Evolutionary conservation across 2,797 vertebrate species (phyloP).

Genomic region (Pristis pectinata): DNA sequence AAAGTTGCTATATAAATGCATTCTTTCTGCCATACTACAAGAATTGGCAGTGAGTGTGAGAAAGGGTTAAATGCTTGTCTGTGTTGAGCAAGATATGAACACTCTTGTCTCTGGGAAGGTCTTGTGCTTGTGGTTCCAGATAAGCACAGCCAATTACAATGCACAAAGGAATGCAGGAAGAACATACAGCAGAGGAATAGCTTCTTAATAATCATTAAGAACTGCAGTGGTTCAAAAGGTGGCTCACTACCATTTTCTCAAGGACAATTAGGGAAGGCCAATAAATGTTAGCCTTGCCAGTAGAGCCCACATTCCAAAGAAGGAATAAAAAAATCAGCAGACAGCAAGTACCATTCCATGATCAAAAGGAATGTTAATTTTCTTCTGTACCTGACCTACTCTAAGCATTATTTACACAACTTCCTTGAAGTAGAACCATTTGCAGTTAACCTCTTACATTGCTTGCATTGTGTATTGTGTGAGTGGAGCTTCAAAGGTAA

Average conservation of each 20-base stretch:
- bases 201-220: not conserved
- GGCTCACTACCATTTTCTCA: too few species aligned
- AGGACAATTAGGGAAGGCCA: too few species aligned
- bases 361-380: conserved; percentile 16
- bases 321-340: not conserved
- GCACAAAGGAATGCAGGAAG: not conserved
- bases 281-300: too few species aligned
- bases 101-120: not conserved
- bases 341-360: too few species aligned
- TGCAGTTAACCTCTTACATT: not conserved
- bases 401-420: not conserved
- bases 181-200: not conserved
- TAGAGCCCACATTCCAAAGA: too few species aligned
- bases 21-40: not conserved
- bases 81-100: not conserved
- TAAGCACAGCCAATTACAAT: too few species aligned
- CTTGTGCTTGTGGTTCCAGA: not conserved
- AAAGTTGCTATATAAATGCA: not conserved
- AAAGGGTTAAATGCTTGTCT: not conserved
- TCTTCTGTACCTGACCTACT: not conserved
- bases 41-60: not conserved
- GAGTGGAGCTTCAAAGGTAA: too few species aligned
- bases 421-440: not conserved
- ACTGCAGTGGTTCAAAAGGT: too few species aligned
- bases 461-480: not conserved